Evolutionary conservation across 2,797 vertebrate species (phyloP).

Genomic region (Florisuga fusca): DNA sequence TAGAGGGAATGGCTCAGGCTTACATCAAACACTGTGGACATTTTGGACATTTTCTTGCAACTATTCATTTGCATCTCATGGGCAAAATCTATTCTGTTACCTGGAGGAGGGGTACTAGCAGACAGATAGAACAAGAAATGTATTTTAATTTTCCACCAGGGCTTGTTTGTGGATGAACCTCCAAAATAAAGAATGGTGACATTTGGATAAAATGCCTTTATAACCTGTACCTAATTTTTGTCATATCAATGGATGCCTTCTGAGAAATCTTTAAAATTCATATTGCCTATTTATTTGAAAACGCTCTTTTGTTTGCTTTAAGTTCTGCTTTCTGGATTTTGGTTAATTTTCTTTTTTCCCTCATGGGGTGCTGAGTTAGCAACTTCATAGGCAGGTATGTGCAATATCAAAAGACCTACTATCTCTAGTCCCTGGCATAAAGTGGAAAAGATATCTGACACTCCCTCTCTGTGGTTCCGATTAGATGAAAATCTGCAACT

Average conservation of each 20-base stretch:
- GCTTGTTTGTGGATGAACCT: not conserved
- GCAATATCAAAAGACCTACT: not conserved
- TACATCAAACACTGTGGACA: not conserved
- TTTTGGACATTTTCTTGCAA: not conserved
- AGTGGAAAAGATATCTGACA: not conserved
- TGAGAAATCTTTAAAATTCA: not conserved
- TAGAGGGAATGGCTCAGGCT: not conserved
- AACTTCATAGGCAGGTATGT: not conserved
- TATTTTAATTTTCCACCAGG: not conserved
- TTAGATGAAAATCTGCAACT: not conserved
- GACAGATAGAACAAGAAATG: not conserved
- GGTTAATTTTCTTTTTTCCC: not conserved
- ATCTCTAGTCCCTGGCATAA: not conserved
- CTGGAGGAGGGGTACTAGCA: not conserved
- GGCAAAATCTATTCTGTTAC: not conserved
- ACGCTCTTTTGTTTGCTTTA: not conserved
- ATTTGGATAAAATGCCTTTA: not conserved
- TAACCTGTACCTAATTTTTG: not conserved
- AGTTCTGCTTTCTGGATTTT: not conserved
- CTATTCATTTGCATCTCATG: not conserved
- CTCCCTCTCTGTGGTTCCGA: not conserved
- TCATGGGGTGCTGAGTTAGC: not conserved
- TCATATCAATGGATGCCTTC: not conserved
- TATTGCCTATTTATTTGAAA: not conserved
- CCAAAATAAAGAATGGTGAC: not conserved